These are phyloP conservation scores for Rafetus swinhoei DNA, from an alignment of 2,113 vertebrate genomes.

Conservation along the genomic window DNA sequence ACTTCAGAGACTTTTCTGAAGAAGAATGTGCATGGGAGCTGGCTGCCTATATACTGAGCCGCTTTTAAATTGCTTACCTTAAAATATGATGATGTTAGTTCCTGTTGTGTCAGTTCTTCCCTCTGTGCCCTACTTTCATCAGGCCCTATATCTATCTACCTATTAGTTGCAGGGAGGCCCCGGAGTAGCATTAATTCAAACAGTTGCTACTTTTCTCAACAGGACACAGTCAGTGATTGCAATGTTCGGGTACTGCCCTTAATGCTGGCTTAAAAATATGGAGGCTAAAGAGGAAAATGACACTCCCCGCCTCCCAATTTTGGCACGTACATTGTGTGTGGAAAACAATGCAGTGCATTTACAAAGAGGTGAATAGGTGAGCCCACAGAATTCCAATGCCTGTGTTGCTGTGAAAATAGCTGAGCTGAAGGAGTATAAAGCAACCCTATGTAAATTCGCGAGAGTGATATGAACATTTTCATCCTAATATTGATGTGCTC, in stretches of 20 bases:
- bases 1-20: neutral
- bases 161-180: constrained; percentile 35
- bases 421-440: neutral
- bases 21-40: constrained; percentile 23
- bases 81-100: neutral
- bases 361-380: fast-evolving
- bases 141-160: neutral
- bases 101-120: neutral
- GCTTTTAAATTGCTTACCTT: constrained; percentile 26
- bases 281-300: neutral
- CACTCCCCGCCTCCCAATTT: fast-evolving
- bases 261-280: neutral
- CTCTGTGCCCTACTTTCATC: constrained; percentile 10
- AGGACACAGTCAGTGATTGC: neutral
- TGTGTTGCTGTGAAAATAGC: neutral
- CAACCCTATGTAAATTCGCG: fast-evolving
- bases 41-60: constrained; percentile 7
- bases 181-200: constrained; percentile 22
- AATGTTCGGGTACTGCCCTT: neutral
- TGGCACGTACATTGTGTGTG: neutral
- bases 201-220: fast-evolving
- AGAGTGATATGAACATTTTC: neutral
- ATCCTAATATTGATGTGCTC: fast-evolving
- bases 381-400: neutral
- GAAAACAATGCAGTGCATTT: neutral